These are phyloP conservation scores for Phengaris arion DNA, from an alignment of 2,888 invertebrate species.

Conservation along the genomic window DNA sequence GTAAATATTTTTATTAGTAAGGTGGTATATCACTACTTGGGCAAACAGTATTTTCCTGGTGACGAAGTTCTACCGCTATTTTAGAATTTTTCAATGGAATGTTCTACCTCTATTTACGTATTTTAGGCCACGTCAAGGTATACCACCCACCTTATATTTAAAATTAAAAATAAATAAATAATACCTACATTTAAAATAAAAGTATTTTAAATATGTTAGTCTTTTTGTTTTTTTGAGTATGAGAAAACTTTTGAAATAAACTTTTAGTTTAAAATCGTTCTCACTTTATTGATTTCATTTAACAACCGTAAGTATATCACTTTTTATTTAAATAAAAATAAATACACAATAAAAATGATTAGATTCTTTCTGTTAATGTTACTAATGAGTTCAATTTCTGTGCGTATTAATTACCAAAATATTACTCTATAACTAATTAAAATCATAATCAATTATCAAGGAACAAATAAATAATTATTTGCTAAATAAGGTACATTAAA, in stretches of 20 bases:
- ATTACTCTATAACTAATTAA: not conserved
- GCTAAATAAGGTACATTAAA: not conserved
- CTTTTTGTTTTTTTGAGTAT: not conserved
- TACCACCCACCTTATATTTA: constrained; percentile 16
- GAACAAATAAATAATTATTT: not conserved
- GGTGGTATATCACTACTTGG: not conserved
- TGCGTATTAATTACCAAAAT: not conserved
- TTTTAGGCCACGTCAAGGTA: constrained; percentile 31
- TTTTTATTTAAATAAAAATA: not conserved
- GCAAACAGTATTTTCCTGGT: not conserved
- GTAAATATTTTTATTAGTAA: too few species aligned
- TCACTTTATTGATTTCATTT: not conserved
- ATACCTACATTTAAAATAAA: not conserved
- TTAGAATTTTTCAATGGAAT: constrained; percentile 24
- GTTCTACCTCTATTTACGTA: constrained; percentile 27
- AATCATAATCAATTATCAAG: not conserved
- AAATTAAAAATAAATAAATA: not conserved
- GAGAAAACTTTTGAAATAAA: not conserved
- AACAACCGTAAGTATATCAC: not conserved
- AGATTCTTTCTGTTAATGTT: not conserved
- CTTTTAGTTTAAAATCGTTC: not conserved
- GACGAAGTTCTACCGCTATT: not conserved
- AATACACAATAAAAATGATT: not conserved
- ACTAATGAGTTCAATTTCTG: constrained; percentile 3
- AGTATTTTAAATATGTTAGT: not conserved